Conservation (phyloP, 2,797 vertebrate species). For the Alca torda region DNA sequence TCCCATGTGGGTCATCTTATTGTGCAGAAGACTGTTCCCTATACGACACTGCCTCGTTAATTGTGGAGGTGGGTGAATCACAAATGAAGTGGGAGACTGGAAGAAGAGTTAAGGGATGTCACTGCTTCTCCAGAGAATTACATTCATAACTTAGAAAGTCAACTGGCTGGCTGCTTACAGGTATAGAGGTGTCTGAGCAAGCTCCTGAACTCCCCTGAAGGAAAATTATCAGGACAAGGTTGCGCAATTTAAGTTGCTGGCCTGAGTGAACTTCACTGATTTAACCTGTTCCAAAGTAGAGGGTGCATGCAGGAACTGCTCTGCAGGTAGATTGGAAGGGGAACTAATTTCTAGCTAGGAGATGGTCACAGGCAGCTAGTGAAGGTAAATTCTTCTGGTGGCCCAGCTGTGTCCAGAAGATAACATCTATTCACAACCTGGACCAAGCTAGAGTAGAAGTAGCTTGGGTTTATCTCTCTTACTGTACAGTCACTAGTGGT, state of each 20-base stretch:
- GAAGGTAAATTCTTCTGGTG: not conserved
- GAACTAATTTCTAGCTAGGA: not conserved
- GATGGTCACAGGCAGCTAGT: not conserved
- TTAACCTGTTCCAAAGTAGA: not conserved
- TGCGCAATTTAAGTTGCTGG: not conserved
- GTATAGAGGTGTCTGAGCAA: not conserved
- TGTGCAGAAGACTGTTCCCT: not conserved
- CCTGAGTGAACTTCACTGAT: not conserved
- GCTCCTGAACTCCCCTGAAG: not conserved
- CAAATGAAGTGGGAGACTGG: not conserved
- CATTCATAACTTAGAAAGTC: not conserved
- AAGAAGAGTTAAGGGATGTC: not conserved
- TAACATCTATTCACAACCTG: not conserved
- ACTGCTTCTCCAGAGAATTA: not conserved
- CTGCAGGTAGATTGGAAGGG: not conserved
- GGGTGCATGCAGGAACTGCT: not conserved
- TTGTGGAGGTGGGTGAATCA: not conserved
- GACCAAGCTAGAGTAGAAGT: not conserved
- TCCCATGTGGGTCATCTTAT: not conserved
- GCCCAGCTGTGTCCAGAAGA: not conserved
- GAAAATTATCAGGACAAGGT: not conserved
- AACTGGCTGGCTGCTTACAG: not conserved
- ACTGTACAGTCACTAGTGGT: not conserved
- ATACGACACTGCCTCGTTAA: accelerated
- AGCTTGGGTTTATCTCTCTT: not conserved